Percentiles rank a stretch among this genome's conserved stretches.
These are phyloP conservation scores for Gambusia holbrooki DNA, from an alignment of 2,113 vertebrate genomes.

Conservation along the genomic window DNA sequence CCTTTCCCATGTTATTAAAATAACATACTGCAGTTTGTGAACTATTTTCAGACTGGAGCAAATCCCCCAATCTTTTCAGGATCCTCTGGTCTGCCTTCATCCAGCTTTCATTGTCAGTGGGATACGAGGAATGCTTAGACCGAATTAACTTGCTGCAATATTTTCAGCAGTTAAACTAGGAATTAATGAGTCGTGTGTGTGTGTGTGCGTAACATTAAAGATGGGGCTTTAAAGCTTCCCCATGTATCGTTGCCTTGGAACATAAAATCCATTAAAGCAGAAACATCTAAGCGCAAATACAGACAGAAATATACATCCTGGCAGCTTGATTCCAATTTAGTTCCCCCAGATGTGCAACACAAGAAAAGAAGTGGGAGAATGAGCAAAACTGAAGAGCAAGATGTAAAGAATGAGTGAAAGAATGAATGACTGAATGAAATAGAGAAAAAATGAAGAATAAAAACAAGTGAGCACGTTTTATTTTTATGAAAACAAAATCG, in stretches of 20 bases:
- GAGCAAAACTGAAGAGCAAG: constrained; percentile 32
- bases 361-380: constrained; percentile 14
- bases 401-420: background rate
- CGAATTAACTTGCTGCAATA: constrained; percentile 18
- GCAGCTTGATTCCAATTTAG: constrained; percentile 45
- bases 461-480: background rate
- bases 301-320: constrained; percentile 37
- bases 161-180: constrained; percentile 35
- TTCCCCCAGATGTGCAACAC: constrained; percentile 30
- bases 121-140: constrained; percentile 12
- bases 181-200: constrained; percentile 32
- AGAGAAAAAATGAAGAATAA: background rate
- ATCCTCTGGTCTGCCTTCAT: constrained; percentile 24
- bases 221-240: constrained; percentile 14
- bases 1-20: background rate
- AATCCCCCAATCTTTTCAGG: background rate
- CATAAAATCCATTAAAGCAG: constrained; percentile 33
- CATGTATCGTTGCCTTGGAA: constrained; percentile 24
- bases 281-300: constrained; percentile 36
- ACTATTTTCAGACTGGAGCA: background rate
- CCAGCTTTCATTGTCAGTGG: background rate
- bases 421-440: background rate
- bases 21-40: background rate
- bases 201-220: constrained; percentile 10
- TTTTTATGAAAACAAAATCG: constrained; percentile 1